Base-by-base conservation (phyloP, 2,888 invertebrate species). In the Myathropa florea region DNA sequence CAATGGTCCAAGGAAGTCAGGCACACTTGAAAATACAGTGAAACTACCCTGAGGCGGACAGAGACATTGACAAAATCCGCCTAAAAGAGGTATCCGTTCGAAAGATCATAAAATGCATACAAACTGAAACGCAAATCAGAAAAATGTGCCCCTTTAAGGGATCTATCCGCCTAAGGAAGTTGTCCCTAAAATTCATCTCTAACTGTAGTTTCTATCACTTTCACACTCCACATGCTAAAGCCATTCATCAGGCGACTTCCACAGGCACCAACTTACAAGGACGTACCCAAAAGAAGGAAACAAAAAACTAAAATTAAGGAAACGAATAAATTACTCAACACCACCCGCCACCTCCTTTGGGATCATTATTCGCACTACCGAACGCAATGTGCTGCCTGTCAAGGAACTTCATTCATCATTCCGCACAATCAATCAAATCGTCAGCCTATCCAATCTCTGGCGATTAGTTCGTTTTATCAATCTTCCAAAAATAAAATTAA, bases 341-440 rank as follows among this genome's bases (percentile, higher is more conserved):
- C 9, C 39, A 26, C 39, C n/a, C 28, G 1, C 39, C 26, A 26
- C 57, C 4, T 23, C 23, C 55, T 21, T 4, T 46, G 1, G 3
- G 21, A 28, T 71, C 28, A 46, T 60, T 71, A 46, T 23, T 24
- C 14, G 24, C 10, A 33, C 36, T 23, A 63, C n/a, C 36, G 23
- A 64, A 21, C 12, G 21, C 59, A 59, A 59, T 46, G 46, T 67
- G 76, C 53, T 23, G 23, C 30, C n/a, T 55, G 70, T 78, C 63
- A 26, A 70, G 30, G 26, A 30, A 24, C 64, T 79, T 64, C 63
- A 79, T 71, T 71, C 71, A 71, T 71, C 78, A 79, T 79, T 65
- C 21, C 24, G 36, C 18, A 14, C 71, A 79, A 79, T 79, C 78
- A 79, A 79, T 79, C 78, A 78, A 78, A 55, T 53, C 26, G 26